Evolutionary conservation across 2,888 invertebrate genomes (phyloP).

Genomic region (Escarpia spicata): DNA sequence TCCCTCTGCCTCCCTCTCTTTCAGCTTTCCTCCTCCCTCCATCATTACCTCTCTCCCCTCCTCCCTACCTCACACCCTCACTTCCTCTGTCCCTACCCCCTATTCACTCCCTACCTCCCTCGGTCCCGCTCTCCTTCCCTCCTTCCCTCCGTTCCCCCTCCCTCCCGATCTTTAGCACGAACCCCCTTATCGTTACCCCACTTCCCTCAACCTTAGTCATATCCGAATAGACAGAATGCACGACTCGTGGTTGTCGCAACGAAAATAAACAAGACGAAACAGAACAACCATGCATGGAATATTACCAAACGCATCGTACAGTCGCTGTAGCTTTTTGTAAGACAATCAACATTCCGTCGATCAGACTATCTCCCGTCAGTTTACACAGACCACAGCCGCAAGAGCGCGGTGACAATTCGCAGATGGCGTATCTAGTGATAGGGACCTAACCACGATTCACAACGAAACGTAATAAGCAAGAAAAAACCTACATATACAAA

Average conservation of each 20-base stretch:
- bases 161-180: too few species aligned
- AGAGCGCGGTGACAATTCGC: neutral
- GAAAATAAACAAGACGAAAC: neutral
- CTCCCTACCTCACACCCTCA: too few species aligned
- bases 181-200: too few species aligned
- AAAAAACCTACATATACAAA: neutral
- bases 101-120: too few species aligned
- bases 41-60: too few species aligned
- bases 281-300: neutral
- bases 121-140: too few species aligned
- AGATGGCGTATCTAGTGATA: conserved; percentile 3
- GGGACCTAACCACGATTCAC: neutral
- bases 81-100: too few species aligned
- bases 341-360: neutral
- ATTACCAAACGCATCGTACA: neutral
- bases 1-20: too few species aligned
- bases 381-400: neutral
- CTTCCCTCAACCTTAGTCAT: neutral
- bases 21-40: too few species aligned
- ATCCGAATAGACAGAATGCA: neutral
- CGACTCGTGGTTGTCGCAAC: neutral
- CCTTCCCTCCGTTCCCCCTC: too few species aligned
- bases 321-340: neutral
- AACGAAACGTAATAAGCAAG: neutral
- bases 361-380: too few species aligned